phyloP scores from a whole-genome alignment of 1,140 invertebrate species.

The Zaprionus camerounensis region DNA sequence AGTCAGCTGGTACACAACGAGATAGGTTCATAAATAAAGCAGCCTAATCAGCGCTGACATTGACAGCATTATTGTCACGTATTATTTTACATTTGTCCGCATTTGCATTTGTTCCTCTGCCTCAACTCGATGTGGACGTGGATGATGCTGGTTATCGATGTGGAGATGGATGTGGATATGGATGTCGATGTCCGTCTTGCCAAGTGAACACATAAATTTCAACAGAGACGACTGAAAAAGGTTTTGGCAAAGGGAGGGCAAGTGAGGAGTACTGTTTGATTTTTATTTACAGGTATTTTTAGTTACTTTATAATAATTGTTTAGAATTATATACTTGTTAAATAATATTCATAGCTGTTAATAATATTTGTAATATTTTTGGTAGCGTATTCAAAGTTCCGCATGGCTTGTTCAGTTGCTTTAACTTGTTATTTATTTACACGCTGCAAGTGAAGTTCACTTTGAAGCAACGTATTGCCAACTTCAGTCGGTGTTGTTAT shows the following conservation, averaged over 20 bases:
- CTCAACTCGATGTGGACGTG: not conserved
- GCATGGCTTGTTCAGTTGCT: not conserved
- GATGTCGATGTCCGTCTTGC: constrained; percentile 40
- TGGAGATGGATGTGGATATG: not conserved
- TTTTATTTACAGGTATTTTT: not conserved
- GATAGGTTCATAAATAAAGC: constrained; percentile 62
- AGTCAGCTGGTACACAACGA: constrained; percentile 4
- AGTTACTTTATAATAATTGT: not conserved
- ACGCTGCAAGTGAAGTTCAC: constrained; percentile 68
- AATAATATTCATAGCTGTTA: not conserved
- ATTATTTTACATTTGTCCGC: constrained; percentile 75
- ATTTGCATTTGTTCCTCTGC: constrained; percentile 43
- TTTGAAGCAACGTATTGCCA: constrained; percentile 51
- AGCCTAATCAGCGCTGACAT: constrained; percentile 73
- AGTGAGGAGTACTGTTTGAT: not conserved
- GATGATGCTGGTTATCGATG: not conserved
- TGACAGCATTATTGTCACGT: constrained; percentile 74
- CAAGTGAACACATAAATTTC: constrained; percentile 61
- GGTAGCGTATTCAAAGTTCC: constrained; percentile 18
- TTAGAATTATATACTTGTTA: not conserved
- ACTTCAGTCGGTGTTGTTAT: constrained; percentile 36
- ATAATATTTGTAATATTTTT: not conserved
- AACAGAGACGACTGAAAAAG: constrained; percentile 29
- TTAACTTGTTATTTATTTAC: constrained; percentile 70
- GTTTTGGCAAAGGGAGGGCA: not conserved